Percentiles rank a stretch among this genome's conserved stretches.
Conservation (phyloP, 2,888 invertebrate genomes). For the Eubasilissa splendida region DNA sequence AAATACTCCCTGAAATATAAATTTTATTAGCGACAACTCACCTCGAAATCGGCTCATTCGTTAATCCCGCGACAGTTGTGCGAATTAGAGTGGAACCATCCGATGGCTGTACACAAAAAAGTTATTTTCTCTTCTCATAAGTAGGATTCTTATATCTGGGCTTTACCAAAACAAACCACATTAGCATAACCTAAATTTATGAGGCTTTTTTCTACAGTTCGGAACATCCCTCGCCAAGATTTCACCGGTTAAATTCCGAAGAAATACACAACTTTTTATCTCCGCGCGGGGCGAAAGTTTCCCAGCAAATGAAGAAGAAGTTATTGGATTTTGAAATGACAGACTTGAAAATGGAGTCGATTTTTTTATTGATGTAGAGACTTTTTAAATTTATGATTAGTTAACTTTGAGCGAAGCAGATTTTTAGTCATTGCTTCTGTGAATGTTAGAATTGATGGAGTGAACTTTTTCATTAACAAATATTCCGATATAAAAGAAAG, state of each 20-base stretch:
- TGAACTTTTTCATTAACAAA: no score
- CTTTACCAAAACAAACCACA: slow-evolving; percentile 47
- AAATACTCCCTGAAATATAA: no score
- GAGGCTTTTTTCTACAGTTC: slow-evolving; percentile 39
- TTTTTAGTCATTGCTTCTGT: background rate
- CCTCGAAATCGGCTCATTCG: no score
- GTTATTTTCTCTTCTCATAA: slow-evolving; percentile 23
- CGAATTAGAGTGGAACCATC: no score
- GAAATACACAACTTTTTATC: slow-evolving; percentile 4
- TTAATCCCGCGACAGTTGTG: no score
- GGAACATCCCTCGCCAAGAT: background rate
- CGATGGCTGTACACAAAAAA: slow-evolving; percentile 6
- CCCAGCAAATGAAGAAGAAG: background rate
- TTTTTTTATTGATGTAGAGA: slow-evolving; percentile 8
- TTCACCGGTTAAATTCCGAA: background rate
- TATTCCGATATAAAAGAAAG: no score
- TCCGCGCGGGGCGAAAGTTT: background rate
- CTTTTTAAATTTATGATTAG: slow-evolving; percentile 8
- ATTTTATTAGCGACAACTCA: no score
- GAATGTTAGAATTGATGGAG: no score
- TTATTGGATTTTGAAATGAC: background rate
- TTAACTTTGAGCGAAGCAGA: background rate
- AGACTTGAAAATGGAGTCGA: slow-evolving; percentile 1
- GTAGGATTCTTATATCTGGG: slow-evolving; percentile 23
- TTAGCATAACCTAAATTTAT: slow-evolving; percentile 52